These are phyloP conservation scores for Geopemphigus sp. DNA, from an alignment of 1,140 invertebrate species.

Conservation along the genomic window DNA sequence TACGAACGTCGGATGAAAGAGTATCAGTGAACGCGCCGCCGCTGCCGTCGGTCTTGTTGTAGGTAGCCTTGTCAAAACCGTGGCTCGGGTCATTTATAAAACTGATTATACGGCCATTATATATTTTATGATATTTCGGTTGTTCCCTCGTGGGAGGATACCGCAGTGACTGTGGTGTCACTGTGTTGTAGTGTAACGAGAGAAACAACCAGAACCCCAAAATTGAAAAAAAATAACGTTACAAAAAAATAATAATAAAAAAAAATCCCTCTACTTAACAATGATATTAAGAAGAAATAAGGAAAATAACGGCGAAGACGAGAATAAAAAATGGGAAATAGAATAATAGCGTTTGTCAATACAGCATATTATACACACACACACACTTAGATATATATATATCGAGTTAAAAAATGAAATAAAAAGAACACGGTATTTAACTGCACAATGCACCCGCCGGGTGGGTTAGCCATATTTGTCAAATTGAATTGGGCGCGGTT, in stretches of 20 bases:
- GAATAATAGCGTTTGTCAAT: slow-evolving; percentile 46
- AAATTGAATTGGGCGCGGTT: slow-evolving; percentile 40
- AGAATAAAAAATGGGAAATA: not conserved
- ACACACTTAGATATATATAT: not conserved
- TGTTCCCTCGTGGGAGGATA: slow-evolving; percentile 47
- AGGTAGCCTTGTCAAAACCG: slow-evolving; percentile 45
- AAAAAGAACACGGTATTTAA: slow-evolving; percentile 33
- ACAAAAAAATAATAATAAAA: not conserved
- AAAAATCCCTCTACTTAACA: not conserved
- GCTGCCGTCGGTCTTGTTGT: slow-evolving; percentile 26
- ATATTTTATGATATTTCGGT: slow-evolving; percentile 44
- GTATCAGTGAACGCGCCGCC: slow-evolving; percentile 32
- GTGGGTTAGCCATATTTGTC: slow-evolving; percentile 41
- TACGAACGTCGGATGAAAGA: slow-evolving; percentile 37
- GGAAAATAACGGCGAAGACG: not conserved
- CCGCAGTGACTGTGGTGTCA: not conserved
- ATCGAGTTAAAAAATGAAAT: not conserved
- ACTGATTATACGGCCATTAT: slow-evolving; percentile 48
- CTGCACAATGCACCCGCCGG: slow-evolving; percentile 9
- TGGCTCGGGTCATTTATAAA: slow-evolving; percentile 45
- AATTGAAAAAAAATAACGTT: slow-evolving; percentile 43
- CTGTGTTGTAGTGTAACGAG: not conserved
- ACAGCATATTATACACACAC: not conserved
- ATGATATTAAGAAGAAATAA: slow-evolving; percentile 2
- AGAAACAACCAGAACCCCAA: not conserved